Evolutionary conservation across 2,797 vertebrate genomes (phyloP).

Genomic region (Danio jaintianensis): DNA sequence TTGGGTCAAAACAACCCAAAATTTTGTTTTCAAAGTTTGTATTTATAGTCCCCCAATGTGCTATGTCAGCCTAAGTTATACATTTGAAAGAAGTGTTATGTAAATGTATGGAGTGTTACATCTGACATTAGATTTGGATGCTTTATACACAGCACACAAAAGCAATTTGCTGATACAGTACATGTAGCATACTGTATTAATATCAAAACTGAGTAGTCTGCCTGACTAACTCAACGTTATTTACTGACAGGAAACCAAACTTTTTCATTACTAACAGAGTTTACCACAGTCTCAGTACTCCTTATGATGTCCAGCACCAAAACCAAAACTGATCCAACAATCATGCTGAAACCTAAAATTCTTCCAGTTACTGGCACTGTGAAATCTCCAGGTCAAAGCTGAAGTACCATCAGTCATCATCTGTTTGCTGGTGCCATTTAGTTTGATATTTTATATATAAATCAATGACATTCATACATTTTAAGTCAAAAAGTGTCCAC

Average conservation of each 20-base stretch:
- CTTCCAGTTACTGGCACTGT: not conserved
- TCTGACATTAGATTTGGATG: not conserved
- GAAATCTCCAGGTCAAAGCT: not conserved
- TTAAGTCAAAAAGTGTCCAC: not conserved
- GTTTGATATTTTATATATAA: not conserved
- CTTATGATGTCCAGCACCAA: not conserved
- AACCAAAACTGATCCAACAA: not conserved
- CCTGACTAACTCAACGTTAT: slow-evolving; percentile 18
- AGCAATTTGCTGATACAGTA: not conserved
- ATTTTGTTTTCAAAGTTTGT: no score
- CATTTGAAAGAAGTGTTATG: no score
- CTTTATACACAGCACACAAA: not conserved
- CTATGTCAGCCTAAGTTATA: no score
- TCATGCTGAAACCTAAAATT: not conserved
- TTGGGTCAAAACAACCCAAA: no score
- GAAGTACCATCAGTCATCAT: not conserved
- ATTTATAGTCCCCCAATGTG: no score
- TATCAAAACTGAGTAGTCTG: slow-evolving; percentile 9
- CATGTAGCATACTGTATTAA: not conserved
- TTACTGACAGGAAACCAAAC: slow-evolving; percentile 14
- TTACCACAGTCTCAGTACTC: not conserved
- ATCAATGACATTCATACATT: not conserved
- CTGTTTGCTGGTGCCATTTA: not conserved
- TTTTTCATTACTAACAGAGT: not conserved
- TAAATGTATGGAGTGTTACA: not conserved